These are phyloP conservation scores for Brachionus plicatilis DNA, from an alignment of 1,140 invertebrate genomes.

Conservation along the genomic window DNA sequence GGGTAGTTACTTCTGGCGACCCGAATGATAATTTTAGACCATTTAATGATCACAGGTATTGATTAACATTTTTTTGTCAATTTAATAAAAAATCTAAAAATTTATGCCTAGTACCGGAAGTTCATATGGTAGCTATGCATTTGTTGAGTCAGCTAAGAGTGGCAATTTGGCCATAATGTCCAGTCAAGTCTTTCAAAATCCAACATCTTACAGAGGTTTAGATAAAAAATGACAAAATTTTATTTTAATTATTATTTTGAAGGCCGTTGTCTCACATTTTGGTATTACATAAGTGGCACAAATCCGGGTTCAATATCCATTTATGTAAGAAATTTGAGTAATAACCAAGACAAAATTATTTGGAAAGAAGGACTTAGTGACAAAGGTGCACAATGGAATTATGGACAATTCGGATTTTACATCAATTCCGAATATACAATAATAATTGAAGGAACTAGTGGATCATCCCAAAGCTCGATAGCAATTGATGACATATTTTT, in stretches of 20 bases:
- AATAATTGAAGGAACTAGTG: neutral
- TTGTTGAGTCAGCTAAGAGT: neutral
- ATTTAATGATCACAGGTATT: neutral
- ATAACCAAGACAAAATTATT: neutral
- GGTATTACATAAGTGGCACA: constrained; percentile 15
- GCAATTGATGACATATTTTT: constrained; percentile 33
- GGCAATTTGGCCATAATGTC: neutral
- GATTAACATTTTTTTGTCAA: neutral
- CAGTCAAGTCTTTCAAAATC: constrained; percentile 25
- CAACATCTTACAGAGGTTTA: constrained; percentile 14
- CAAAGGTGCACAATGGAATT: constrained; percentile 9
- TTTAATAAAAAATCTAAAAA: neutral
- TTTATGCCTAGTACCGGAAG: neutral
- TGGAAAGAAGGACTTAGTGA: neutral
- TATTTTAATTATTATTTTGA: neutral
- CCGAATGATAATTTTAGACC: neutral
- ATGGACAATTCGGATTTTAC: constrained; percentile 15
- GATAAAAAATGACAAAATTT: neutral
- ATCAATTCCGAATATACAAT: neutral
- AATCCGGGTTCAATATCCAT: neutral
- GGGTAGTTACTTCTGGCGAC: neutral
- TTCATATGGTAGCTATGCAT: constrained; percentile 5
- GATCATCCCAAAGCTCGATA: neutral
- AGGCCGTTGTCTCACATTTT: constrained; percentile 38
- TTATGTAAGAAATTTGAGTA: neutral